Evolutionary conservation across 2,797 vertebrate genomes (phyloP).

Genomic region (Halcyon leucocephala): DNA sequence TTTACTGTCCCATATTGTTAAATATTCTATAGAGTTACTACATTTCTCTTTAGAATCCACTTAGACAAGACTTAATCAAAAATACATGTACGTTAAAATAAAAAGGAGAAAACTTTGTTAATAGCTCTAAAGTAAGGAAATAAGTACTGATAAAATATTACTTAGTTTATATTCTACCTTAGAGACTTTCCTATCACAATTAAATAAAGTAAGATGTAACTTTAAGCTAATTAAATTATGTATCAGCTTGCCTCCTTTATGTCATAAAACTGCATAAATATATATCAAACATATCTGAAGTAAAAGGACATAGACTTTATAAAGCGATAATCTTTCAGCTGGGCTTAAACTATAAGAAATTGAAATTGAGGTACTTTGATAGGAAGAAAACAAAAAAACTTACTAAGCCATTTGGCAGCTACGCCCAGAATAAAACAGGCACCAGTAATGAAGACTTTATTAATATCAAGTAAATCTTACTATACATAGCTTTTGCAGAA

Average conservation of each 20-base stretch:
- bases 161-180: not conserved
- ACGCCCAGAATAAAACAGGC: not conserved
- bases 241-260: not conserved
- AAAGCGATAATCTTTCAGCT: not conserved
- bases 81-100: not conserved
- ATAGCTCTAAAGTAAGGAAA: not conserved
- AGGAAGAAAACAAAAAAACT: conserved; percentile 12
- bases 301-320: conserved; percentile 18
- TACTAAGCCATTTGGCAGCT: not conserved
- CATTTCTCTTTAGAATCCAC: not conserved
- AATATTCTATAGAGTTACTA: not conserved
- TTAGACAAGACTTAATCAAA: not conserved
- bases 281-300: not conserved
- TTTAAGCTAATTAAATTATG: conserved; percentile 24
- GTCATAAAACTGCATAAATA: conserved; percentile 17
- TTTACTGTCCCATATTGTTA: not conserved
- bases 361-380: not conserved
- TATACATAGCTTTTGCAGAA: not conserved
- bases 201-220: conserved; percentile 3
- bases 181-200: not conserved
- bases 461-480: not conserved
- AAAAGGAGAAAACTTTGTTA: not conserved
- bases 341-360: not conserved
- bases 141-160: not conserved
- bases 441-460: not conserved